Conservation (phyloP, 2,113 vertebrate species). For the Alligator sinensis region DNA sequence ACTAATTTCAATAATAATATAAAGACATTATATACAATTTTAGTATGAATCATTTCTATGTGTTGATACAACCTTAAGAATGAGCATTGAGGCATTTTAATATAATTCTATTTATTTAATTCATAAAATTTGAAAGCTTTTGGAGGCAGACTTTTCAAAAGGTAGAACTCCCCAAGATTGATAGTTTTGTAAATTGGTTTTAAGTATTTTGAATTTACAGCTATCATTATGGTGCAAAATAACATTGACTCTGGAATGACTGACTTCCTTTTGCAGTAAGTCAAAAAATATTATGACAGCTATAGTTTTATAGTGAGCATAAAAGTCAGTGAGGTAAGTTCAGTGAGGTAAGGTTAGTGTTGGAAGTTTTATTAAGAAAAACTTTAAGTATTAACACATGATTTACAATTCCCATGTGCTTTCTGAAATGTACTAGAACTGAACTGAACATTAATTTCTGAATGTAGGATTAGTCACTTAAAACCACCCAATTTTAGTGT, state of each 20-base stretch:
- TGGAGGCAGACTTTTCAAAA: constrained; percentile 49
- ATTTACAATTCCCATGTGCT: constrained; percentile 79
- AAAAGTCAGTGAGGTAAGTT: constrained; percentile 83
- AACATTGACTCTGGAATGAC: constrained; percentile 79
- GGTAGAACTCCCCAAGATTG: constrained; percentile 65
- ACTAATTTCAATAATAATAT: background rate
- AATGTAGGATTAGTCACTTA: constrained; percentile 75
- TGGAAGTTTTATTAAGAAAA: constrained; percentile 84
- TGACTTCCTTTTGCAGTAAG: constrained; percentile 81
- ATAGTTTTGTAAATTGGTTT: constrained; percentile 75
- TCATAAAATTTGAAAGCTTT: constrained; percentile 32
- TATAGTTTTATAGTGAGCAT: constrained; percentile 81
- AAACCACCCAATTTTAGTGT: constrained; percentile 75
- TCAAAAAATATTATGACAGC: constrained; percentile 82
- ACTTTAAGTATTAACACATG: constrained; percentile 78
- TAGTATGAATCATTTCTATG: background rate
- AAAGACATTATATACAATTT: no score
- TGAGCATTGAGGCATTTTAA: constrained; percentile 1
- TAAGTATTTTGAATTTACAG: constrained; percentile 82
- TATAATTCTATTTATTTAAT: constrained; percentile 32
- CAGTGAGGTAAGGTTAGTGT: constrained; percentile 82
- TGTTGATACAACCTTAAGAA: background rate
- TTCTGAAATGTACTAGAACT: constrained; percentile 77
- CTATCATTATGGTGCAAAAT: constrained; percentile 80
- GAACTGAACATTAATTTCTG: constrained; percentile 73